Base-by-base conservation (phyloP, 2,113 vertebrate genomes). In the Gopherus flavomarginatus region DNA sequence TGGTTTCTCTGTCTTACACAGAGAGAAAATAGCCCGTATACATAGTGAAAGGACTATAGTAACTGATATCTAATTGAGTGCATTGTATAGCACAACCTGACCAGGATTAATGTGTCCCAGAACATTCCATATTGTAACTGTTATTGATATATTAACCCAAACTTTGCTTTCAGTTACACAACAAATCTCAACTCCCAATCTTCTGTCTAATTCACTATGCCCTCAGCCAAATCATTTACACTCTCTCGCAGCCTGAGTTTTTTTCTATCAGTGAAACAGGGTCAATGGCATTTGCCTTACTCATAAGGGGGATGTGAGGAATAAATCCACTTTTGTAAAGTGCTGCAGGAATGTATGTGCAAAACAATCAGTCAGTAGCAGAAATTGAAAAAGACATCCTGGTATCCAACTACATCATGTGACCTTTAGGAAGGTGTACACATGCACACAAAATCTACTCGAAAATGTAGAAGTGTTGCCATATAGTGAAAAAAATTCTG, bases 151-250 rank as follows among this genome's bases (percentile, higher is more conserved):
- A 4, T 8, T 7, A 17, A 6, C 6, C 24, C 11, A 83, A 93
- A 50, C 52, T 3, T 11, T 65, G 1, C 1, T 31, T 17, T 53
- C 52, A 84, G 87, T 62, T 52, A 56, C 10, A 38, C 19, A 80
- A 80, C 75, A 44, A 77, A 26, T 26, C 38, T 38, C 2, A 1
- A 47, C 0, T 17, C 0, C 6, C 12, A 8, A 8, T 35, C 31
- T 83, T 44, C 38, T 62, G 90, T 78, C 7, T 62, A 38, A 56
- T 62, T 62, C 19, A 47, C 5, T 47, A 72, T 3, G 78, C 2
- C 9, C 9, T 84, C 13, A 31, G 3, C 16, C 6, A n/a, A 1
- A 2, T 96, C 2, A 54, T n/a, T 24, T 42, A 27, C 38, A 26
- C 24, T 26, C 38, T 26, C 22, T 77, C 21, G 12, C 38, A 26